Evolutionary conservation across 1,140 invertebrate genomes (phyloP), one percentile per base, ranked within the genome.

Genomic region (Drosophila ironensis): DNA sequence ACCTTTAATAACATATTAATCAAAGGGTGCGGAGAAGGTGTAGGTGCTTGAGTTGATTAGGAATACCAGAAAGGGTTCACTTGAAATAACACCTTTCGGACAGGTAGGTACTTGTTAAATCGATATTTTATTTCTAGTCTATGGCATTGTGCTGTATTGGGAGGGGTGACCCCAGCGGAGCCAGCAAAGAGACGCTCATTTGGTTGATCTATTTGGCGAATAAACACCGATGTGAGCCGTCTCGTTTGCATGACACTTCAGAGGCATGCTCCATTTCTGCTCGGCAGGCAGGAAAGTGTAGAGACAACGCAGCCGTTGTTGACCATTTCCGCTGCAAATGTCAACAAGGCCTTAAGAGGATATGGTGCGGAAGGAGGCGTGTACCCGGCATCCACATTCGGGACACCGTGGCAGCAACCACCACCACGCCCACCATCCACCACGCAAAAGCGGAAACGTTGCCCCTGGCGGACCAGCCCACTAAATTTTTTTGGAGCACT

Each of bases 391-490:
- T 28, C n/a, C 40, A 37, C 54, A 24, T 28, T 9, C 54, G 61
- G 54, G 30, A 28, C 40, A 14, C 9, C 9, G 24, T 16, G 48
- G 9, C n/a, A 33, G 30, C 70, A 59, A 86, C 80, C 80, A 74
- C 70, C 64, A 86, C 80, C 80, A 74, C 80, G 67, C 80, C 80
- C 70, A 73, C 69, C 57, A 61, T 44, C 50, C 63, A 38, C 11
- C 46, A 52, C 69, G 70, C 68, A 63, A 71, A 63, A 66, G 68
- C 66, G 35, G 46, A 63, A 69, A 70, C 6, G 22, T 22, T 27
- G 35, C 52, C 20, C 20, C 37, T 33, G 16, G 30, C 27, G 8
- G 25, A 16, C 45, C 45, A 33, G n/a, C 30, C n/a, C 19, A 25
- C 12, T 12, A 8, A 33, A 33, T 14, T 11, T 33, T 19, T 20